phyloP scores from a whole-genome alignment of 1,140 invertebrate genomes.

The Alviniconcha marisindica region DNA sequence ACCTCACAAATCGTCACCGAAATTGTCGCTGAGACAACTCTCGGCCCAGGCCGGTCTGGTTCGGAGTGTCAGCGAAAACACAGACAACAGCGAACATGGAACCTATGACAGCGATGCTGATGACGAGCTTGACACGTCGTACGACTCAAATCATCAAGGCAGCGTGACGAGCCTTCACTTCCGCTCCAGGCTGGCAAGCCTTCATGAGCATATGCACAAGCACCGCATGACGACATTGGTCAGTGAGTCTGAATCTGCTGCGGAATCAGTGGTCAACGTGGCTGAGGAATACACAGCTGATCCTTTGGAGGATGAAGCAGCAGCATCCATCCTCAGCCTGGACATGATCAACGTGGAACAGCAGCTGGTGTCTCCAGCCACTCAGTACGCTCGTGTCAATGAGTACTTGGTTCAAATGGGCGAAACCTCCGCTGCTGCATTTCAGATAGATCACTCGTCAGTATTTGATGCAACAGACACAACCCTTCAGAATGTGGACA shows the following conservation, averaged over 20 bases:
- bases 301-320: not conserved
- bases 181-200: slow-evolving; percentile 14
- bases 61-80: slow-evolving; percentile 30
- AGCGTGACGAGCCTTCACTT: slow-evolving; percentile 13
- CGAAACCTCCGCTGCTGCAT: not conserved
- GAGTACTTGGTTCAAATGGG: slow-evolving; percentile 13
- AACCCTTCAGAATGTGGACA: not conserved
- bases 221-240: slow-evolving; percentile 37
- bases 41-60: not conserved
- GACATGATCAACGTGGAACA: slow-evolving; percentile 30
- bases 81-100: slow-evolving; percentile 42
- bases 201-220: not conserved
- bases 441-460: not conserved
- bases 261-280: not conserved
- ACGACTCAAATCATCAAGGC: slow-evolving; percentile 46
- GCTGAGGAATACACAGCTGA: not conserved
- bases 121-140: slow-evolving; percentile 57
- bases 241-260: slow-evolving; percentile 46
- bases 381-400: not conserved
- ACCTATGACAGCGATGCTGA: slow-evolving; percentile 61
- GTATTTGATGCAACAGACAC: not conserved
- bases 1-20: not conserved
- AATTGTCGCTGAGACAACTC: too few species aligned
- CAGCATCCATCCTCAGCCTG: not conserved
- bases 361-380: not conserved